Base-by-base conservation (phyloP, 2,888 invertebrate genomes). In the Papilio gigon region DNA sequence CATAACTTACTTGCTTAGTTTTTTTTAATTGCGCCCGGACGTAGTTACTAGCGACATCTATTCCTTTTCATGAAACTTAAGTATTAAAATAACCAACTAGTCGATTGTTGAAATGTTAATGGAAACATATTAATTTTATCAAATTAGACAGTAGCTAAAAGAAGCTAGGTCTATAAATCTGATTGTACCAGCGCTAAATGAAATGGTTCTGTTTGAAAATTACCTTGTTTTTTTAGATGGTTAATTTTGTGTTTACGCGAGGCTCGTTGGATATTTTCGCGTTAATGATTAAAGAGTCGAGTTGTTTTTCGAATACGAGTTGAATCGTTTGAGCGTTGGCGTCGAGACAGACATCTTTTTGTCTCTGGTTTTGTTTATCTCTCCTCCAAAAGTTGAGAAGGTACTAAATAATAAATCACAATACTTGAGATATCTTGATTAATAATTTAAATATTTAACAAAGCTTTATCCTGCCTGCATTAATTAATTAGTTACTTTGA, bases 81-180 rank as follows among this genome's bases (percentile, higher is more conserved):
- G 17, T 17, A 17, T n/a, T 42, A 17, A 42, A 17, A 11, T 35
- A 35, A 11, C 9, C 33, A 35, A 35, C 11, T 35, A 42, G n/a
- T 5, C 17, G 50, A 17, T 56, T 56, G 42, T 44, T 58, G 58
- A 56, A 62, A 56, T 56, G 42, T 22, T 33, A 40, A 62, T 17
- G 14, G 14, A 4, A 12, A 53, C 75, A 77, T 78, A 78, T 74
- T 81, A 83, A 83, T 82, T 84, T 82, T 78, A 81, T 77, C 84
- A 84, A 84, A 85, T 84, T 84, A 82, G 83, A 75, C 11, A 12
- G 12, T 25, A 75, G 73, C 72, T 77, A 72, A 75, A 76, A 77
- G 77, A 80, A 83, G 77, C 68, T 75, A 73, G 82, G 82, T 83
- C 11, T 85, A 86, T 86, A 87, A 89, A 88, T 87, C 87, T 84